Evolutionary conservation across 2,888 invertebrate genomes (phyloP).

Genomic region (Carcina quercana): DNA sequence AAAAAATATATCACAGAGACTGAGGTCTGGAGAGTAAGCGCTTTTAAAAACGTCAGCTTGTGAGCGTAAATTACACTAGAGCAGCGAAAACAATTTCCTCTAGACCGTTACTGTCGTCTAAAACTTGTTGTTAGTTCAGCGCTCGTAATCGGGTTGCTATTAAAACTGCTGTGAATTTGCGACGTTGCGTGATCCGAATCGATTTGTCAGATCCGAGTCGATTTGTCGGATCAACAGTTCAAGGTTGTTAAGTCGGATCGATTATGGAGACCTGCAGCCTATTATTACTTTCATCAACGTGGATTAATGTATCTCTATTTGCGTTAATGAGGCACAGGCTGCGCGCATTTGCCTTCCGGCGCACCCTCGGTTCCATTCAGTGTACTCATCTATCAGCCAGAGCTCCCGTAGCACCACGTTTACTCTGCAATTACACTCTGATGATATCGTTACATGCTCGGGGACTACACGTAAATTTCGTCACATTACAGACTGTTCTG

Average conservation of each 20-base stretch:
- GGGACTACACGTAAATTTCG: too few relatives aligned
- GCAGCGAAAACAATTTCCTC: too few relatives aligned
- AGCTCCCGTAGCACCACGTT: background rate
- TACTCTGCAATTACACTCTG: constrained; percentile 1
- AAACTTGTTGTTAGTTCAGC: too few relatives aligned
- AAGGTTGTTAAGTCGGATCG: constrained; percentile 16
- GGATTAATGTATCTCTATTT: constrained; percentile 56
- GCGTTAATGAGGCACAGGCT: constrained; percentile 53
- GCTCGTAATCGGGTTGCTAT: background rate
- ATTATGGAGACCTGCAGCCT: constrained; percentile 31
- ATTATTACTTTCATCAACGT: constrained; percentile 53
- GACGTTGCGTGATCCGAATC: constrained; percentile 3
- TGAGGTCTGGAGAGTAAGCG: too few relatives aligned
- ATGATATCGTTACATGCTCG: constrained; percentile 13
- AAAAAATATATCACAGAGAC: too few relatives aligned
- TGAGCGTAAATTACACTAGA: too few relatives aligned
- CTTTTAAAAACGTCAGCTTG: too few relatives aligned
- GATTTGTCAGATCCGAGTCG: constrained; percentile 1
- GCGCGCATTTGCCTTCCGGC: constrained; percentile 42
- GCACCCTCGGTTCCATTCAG: constrained; percentile 28
- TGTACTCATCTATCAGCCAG: constrained; percentile 2
- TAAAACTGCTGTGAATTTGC: too few relatives aligned
- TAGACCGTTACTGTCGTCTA: too few relatives aligned
- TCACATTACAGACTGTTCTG: too few relatives aligned
- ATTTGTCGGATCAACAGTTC: background rate